Evolutionary conservation across 2,888 invertebrate species (phyloP).

Genomic region (Melangyna quadrimaculata): DNA sequence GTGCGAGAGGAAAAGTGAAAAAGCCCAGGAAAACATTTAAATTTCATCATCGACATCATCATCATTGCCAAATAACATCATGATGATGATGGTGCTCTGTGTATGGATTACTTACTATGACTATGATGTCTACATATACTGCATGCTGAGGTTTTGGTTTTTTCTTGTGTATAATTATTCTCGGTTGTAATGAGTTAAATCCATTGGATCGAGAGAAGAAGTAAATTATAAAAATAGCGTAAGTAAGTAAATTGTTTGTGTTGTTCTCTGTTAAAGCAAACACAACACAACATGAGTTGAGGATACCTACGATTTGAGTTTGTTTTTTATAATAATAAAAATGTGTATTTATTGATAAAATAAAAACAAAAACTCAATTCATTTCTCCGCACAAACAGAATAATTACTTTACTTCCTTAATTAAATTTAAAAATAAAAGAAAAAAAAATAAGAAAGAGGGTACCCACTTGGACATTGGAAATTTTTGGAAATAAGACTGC

Average conservation of each 20-base stretch:
- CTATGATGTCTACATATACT: background rate
- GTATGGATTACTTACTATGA: slow-evolving; percentile 6
- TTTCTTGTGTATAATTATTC: background rate
- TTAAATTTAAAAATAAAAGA: slow-evolving; percentile 6
- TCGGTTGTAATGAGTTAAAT: slow-evolving; percentile 11
- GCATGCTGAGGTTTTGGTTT: slow-evolving; percentile 17
- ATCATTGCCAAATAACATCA: slow-evolving; percentile 16
- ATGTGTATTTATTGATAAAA: slow-evolving; percentile 49
- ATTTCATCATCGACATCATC: slow-evolving; percentile 65
- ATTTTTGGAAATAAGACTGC: too few relatives aligned
- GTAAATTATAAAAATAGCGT: slow-evolving; percentile 66
- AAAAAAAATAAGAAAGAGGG: background rate
- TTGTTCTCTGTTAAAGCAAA: slow-evolving; percentile 9
- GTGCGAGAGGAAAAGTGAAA: slow-evolving; percentile 30
- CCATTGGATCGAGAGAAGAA: slow-evolving; percentile 25
- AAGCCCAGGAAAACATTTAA: slow-evolving; percentile 57
- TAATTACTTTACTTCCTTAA: slow-evolving; percentile 17
- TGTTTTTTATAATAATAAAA: slow-evolving; percentile 62
- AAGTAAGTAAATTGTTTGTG: slow-evolving; percentile 38
- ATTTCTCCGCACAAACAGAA: background rate
- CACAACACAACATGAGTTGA: background rate
- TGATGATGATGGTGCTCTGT: background rate
- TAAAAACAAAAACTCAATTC: background rate
- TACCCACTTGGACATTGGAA: background rate
- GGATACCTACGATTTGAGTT: slow-evolving; percentile 27